phyloP scores from a whole-genome alignment of 1,140 invertebrate genomes.

The Zophobas morio region DNA sequence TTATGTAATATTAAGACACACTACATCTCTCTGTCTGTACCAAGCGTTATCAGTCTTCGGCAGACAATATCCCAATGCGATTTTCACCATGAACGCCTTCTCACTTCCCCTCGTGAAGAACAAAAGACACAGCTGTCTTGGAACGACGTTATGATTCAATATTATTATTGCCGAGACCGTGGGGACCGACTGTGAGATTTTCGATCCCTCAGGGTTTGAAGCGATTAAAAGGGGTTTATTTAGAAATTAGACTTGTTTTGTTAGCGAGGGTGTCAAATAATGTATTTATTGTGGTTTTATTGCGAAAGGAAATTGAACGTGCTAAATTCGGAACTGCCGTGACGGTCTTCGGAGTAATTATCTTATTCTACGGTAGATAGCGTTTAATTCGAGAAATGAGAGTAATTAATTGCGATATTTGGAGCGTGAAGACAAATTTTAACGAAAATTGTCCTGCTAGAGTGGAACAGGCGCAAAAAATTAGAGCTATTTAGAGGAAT shows the following conservation, averaged over 20 bases:
- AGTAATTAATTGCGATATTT: too few species aligned
- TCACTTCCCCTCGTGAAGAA: constrained; percentile 27
- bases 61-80: constrained; percentile 46
- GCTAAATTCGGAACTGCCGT: not conserved
- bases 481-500: too few species aligned
- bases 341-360: not conserved
- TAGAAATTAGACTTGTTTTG: constrained; percentile 50
- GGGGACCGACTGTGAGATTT: constrained; percentile 31
- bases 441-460: too few species aligned
- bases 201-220: constrained; percentile 35
- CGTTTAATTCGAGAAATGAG: too few species aligned
- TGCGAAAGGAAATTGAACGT: constrained; percentile 13
- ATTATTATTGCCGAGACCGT: constrained; percentile 43
- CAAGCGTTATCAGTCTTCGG: constrained; percentile 50
- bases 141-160: constrained; percentile 46
- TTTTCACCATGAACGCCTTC: constrained; percentile 26
- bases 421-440: too few species aligned
- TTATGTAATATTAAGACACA: constrained; percentile 27
- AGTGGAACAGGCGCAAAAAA: too few species aligned
- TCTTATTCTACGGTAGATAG: not conserved
- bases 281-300: constrained; percentile 47
- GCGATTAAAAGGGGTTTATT: constrained; percentile 50
- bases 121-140: constrained; percentile 39
- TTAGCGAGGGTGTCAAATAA: constrained; percentile 50
- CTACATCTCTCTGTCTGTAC: constrained; percentile 38